Base-by-base conservation (phyloP, 2,113 vertebrate genomes). In the Eurypyga helias region DNA sequence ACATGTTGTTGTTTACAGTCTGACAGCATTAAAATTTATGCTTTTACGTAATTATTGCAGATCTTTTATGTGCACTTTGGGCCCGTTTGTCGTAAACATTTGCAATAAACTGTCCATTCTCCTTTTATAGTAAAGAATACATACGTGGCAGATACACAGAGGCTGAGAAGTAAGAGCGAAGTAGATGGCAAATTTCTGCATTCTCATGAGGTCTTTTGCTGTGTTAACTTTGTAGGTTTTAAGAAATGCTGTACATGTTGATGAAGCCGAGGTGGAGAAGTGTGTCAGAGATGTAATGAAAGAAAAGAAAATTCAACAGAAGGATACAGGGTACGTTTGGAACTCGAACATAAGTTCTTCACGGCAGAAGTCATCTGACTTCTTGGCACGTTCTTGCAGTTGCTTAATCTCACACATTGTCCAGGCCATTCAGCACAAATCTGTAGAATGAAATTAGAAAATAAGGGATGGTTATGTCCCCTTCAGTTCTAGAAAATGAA, bases 281-380 rank as follows among this genome's bases (percentile, higher is more conserved):
- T 98, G 95, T 91, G 98, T 99, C 82, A 95, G 89, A 41, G 97
- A 98, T 72, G 98, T 99, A 81, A 99, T 99, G 97, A 98, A 97
- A 92, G 99, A 98, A 90, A 99, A 99, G 98, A 98, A 97, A 26
- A 97, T 98, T 84, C 89, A 97, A 11, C 98, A 99, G 95, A 98
- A 98, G 95, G 98, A 99, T 96, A 95, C 96, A 48, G 95, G 93
- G 99, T 99, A 97, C 29, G 98, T 93, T 72, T 82, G 70, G 58
- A 91, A 81, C n/a, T 34, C 1, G 1, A 72, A 65, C 23, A 10
- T 21, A 46, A 31, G 33, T 55, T 70, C 33, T 34, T 81, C 25
- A 3, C 18, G 36, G 52, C 69, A 38, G 41, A 36, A 51, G 24
- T 67, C 41, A 10, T 58, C 61, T 83, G 34, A 28, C 33, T 76